Evolutionary conservation across 2,888 invertebrate genomes (phyloP).

Genomic region (Epinotia bilunana): DNA sequence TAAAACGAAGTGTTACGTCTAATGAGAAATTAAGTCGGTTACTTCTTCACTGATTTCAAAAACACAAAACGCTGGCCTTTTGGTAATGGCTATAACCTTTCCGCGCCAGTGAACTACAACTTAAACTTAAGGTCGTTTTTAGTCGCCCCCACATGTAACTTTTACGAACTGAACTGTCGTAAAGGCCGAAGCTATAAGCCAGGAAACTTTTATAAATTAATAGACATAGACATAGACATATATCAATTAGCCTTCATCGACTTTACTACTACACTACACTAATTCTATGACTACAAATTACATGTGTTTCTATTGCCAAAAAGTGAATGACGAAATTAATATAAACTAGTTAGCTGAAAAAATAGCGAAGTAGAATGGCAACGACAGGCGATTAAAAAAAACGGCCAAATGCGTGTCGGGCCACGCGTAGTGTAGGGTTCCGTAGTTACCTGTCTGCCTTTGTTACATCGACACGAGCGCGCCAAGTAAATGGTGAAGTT

Average conservation of each 20-base stretch:
- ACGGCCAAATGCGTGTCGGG: no score
- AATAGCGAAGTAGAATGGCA: no score
- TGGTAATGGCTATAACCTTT: slow-evolving; percentile 35
- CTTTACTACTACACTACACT: no score
- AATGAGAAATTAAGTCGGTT: slow-evolving; percentile 23
- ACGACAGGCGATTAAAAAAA: no score
- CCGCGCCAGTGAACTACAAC: slow-evolving; percentile 15
- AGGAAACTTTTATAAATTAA: slow-evolving; percentile 1
- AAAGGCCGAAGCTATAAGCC: slow-evolving; percentile 13
- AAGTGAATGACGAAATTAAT: no score
- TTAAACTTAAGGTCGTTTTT: slow-evolving; percentile 24
- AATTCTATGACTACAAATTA: slow-evolving; percentile 4
- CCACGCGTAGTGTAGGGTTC: no score
- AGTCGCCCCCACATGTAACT: slow-evolving; percentile 27
- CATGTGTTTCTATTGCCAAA: not conserved
- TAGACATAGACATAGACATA: not conserved
- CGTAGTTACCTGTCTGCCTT: no score
- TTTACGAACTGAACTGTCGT: slow-evolving; percentile 26
- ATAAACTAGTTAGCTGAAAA: no score
- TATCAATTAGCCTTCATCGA: slow-evolving; percentile 23
- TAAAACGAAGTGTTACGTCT: slow-evolving; percentile 1
- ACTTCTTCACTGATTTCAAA: slow-evolving; percentile 28
- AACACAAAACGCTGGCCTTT: slow-evolving; percentile 38
- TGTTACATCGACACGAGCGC: no score
- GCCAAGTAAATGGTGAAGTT: no score